Conservation (phyloP, 2,797 vertebrate species). For the Margarornis squamiger region DNA sequence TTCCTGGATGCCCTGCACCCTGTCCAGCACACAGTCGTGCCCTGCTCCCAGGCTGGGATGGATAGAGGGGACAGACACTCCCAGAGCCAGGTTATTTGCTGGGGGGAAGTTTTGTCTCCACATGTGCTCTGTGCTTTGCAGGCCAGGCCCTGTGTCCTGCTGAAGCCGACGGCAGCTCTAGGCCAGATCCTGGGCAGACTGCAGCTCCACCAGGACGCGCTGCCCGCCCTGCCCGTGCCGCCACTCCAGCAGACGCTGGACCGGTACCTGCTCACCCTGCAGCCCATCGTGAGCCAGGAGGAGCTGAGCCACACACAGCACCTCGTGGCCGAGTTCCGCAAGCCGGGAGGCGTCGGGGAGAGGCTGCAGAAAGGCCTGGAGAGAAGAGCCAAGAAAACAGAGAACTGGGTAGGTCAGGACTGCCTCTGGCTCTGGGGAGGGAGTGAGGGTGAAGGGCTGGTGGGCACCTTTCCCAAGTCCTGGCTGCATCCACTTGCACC, state of each 20-base stretch:
- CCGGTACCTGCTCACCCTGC: slow-evolving; percentile 85
- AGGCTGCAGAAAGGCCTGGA: slow-evolving; percentile 93
- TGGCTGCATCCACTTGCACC: neutral
- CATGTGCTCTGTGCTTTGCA: slow-evolving; percentile 65
- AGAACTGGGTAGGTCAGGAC: slow-evolving; percentile 90
- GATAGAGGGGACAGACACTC: neutral
- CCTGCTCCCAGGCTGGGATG: neutral
- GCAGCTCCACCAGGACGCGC: slow-evolving; percentile 84
- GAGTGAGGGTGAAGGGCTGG: neutral
- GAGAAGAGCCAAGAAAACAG: slow-evolving; percentile 86
- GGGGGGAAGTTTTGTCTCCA: neutral
- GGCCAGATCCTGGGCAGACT: slow-evolving; percentile 78
- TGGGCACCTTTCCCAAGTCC: neutral
- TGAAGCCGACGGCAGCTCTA: slow-evolving; percentile 80
- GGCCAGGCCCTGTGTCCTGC: slow-evolving; percentile 79
- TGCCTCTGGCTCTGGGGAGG: neutral
- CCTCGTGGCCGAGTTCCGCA: slow-evolving; percentile 87
- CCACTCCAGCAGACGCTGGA: slow-evolving; percentile 88
- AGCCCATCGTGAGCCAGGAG: slow-evolving; percentile 89
- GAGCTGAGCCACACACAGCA: slow-evolving; percentile 86
- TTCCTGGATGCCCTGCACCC: neutral
- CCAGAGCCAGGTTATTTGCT: neutral
- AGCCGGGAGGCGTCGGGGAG: slow-evolving; percentile 87
- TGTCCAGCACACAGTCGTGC: neutral
- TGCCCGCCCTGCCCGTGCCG: slow-evolving; percentile 89